A percentile compares a stretch with the other conserved stretches of the same genome.
phyloP scores from a whole-genome alignment of 2,113 vertebrate species.

The Falcunculus frontatus region DNA sequence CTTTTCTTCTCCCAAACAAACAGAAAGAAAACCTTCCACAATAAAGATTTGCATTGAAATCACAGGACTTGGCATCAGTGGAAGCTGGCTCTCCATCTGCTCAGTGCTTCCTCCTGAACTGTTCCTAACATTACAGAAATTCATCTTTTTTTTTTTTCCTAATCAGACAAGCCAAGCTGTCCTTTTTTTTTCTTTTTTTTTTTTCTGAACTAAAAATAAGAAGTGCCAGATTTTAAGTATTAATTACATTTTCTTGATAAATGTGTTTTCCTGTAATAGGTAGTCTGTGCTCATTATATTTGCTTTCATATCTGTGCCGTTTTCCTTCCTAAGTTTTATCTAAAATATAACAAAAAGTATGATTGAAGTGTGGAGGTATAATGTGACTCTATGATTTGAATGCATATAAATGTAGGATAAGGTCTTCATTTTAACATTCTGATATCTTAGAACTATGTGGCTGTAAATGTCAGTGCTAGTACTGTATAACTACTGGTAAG shows the following conservation, averaged over 20 bases:
- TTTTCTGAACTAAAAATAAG: constrained; percentile 31
- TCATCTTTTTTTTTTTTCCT: not conserved
- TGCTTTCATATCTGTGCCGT: not conserved
- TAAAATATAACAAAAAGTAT: not conserved
- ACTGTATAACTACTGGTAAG: not conserved
- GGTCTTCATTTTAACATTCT: not conserved
- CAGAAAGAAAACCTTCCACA: not conserved
- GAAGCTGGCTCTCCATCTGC: constrained; percentile 57
- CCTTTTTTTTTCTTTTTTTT: not conserved
- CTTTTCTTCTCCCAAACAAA: not conserved
- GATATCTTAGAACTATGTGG: not conserved
- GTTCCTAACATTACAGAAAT: constrained; percentile 38
- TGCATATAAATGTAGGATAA: not conserved
- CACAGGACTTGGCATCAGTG: constrained; percentile 18
- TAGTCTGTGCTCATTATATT: not conserved
- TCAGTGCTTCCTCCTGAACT: constrained; percentile 48
- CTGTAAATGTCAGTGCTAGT: not conserved
- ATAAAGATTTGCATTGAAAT: constrained; percentile 32
- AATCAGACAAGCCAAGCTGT: constrained; percentile 48
- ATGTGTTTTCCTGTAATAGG: not conserved
- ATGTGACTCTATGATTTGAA: not conserved
- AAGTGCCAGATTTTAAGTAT: constrained; percentile 1
- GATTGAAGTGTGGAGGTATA: not conserved
- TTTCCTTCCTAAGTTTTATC: not conserved
- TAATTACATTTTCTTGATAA: constrained; percentile 12